Evolutionary conservation across 2,888 invertebrate species (phyloP), one percentile per base, ranked within the genome.

Genomic region (Aporophyla lueneburgensis): DNA sequence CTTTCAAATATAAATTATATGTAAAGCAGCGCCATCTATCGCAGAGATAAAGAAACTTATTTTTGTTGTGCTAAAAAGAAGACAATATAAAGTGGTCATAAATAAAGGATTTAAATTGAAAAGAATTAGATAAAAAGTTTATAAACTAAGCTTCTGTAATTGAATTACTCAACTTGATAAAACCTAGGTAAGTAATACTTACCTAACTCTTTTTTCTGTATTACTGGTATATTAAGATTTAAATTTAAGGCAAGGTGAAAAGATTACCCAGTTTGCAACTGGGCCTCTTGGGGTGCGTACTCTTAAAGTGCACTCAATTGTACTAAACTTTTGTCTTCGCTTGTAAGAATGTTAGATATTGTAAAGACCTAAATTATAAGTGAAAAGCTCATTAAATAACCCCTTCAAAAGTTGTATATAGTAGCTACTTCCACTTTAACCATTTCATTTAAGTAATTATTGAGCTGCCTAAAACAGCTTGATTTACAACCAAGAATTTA

Each of bases 1-100:
- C 67, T 27, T 62, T 33, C 4, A 33, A 27, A 43, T 76, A 21
- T 56, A 33, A 67, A 56, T 46, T 49, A n/a, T 56, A 33, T 2
- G 24, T n/a, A 49, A 49, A 58, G 71, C 59, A 73, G 19, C 77
- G 82, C 82, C 82, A 83, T 83, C 83, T 83, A 63, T 76, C 33
- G 70, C 16, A 49, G 53, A 27, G 33, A 46, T 40, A 69, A 53
- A 27, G 21, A 33, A 67, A 51, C 0, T n/a, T 16, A 68, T 71
- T 51, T 59, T 0, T 51, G 1, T 5, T 43, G 9, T 21, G 16
- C 5, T 63, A 21, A 62, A 56, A 24, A 27, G 6, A 16, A 40
- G 43, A 27, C 2, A 3, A 19, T 40, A n/a, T 61, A 27, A 33
- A 49, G 14, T 27, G 9, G 33, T 2, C 0, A 14, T n/a, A 14